Percentiles rank a stretch among this genome's conserved stretches.
phyloP scores from a whole-genome alignment of 2,113 vertebrate species.

The Oenanthe melanoleuca region DNA sequence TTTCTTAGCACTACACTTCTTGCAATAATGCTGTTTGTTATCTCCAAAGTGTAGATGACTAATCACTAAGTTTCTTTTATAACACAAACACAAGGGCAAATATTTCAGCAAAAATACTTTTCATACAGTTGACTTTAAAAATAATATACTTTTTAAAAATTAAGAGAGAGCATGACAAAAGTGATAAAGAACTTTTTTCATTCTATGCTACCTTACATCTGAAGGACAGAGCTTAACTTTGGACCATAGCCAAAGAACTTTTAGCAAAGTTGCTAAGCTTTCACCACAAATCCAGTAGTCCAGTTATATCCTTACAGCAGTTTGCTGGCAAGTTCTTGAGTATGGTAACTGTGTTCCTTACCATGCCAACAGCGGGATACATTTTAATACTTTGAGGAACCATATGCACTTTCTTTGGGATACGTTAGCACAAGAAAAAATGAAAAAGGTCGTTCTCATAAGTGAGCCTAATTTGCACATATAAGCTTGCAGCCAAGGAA shows the following conservation, averaged over 20 bases:
- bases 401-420: constrained; percentile 37
- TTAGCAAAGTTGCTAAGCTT: constrained; percentile 8
- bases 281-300: background rate
- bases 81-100: background rate
- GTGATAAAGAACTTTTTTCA: background rate
- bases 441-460: constrained; percentile 54
- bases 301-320: constrained; percentile 31
- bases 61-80: background rate
- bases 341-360: constrained; percentile 11
- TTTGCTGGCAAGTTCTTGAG: background rate
- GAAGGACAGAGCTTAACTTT: background rate
- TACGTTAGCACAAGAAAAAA: constrained; percentile 52
- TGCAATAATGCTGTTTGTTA: background rate
- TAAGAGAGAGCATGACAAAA: background rate
- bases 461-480: constrained; percentile 49
- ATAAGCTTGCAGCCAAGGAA: constrained; percentile 37
- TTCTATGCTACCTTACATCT: background rate
- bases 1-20: background rate
- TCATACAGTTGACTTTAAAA: background rate
- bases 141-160: background rate
- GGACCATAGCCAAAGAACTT: background rate
- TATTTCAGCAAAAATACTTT: background rate
- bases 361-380: background rate
- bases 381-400: constrained; percentile 51
- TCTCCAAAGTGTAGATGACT: background rate